These are phyloP conservation scores for Diorhabda carinulata DNA, from an alignment of 1,140 invertebrate genomes.

Conservation along the genomic window DNA sequence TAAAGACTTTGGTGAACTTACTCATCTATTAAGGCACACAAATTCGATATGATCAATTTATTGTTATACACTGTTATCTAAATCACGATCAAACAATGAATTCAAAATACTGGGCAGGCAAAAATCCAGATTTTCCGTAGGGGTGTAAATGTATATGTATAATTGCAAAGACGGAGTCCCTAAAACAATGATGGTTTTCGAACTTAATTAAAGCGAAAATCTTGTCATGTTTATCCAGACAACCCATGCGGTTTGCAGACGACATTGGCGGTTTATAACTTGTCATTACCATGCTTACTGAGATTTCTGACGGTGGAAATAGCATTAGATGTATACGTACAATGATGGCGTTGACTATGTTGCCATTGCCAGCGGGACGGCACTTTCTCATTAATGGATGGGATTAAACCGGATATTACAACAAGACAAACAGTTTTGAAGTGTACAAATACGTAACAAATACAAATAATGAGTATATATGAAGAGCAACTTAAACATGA, in stretches of 20 bases:
- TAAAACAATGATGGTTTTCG: constrained; percentile 45
- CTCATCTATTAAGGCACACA: too few relatives aligned
- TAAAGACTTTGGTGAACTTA: too few relatives aligned
- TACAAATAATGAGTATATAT: not conserved
- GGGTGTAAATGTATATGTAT: constrained; percentile 38
- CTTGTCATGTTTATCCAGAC: constrained; percentile 42
- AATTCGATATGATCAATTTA: too few relatives aligned
- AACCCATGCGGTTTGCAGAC: constrained; percentile 32
- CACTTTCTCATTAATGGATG: constrained; percentile 3
- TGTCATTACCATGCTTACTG: constrained; percentile 43
- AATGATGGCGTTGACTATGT: not conserved
- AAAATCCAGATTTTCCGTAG: constrained; percentile 3
- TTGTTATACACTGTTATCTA: not conserved
- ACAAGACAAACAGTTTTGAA: constrained; percentile 2
- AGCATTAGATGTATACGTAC: too few relatives aligned
- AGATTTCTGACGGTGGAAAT: constrained; percentile 32
- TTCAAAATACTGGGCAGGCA: constrained; percentile 5
- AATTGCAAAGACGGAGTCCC: constrained; percentile 31
- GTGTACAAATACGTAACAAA: constrained; percentile 1
- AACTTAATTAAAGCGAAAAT: constrained; percentile 44
- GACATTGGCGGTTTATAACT: constrained; percentile 45
- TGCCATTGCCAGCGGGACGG: not conserved
- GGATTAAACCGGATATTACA: constrained; percentile 2
- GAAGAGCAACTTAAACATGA: not conserved
- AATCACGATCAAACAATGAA: constrained; percentile 5